Conservation (phyloP, 2,888 invertebrate genomes). For the Catocala fraxini region DNA sequence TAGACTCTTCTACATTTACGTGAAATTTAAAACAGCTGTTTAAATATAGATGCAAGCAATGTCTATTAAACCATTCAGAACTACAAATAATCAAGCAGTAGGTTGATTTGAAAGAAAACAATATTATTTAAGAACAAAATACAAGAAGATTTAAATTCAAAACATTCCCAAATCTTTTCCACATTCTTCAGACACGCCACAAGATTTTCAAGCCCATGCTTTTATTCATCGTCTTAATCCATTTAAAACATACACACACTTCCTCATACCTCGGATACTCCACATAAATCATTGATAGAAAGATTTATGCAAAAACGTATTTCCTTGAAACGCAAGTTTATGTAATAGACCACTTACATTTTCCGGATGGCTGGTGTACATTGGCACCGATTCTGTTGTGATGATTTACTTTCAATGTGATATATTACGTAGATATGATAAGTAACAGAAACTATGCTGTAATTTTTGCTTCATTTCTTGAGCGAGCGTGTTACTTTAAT, state of each 20-base stretch:
- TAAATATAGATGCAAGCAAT: too few relatives aligned
- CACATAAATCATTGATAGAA: conserved; percentile 13
- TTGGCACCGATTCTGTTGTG: conserved; percentile 31
- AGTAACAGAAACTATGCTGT: conserved; percentile 17
- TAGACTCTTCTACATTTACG: too few relatives aligned
- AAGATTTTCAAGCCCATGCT: too few relatives aligned
- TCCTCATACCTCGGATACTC: neutral
- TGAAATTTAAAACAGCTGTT: too few relatives aligned
- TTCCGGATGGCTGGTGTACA: conserved; percentile 14
- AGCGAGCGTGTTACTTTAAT: neutral
- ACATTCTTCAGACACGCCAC: too few relatives aligned
- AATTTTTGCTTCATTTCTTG: conserved; percentile 10
- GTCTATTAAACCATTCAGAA: too few relatives aligned
- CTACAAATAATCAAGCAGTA: too few relatives aligned
- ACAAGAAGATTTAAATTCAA: too few relatives aligned
- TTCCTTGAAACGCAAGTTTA: conserved; percentile 31
- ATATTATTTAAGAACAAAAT: too few relatives aligned
- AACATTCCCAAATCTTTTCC: too few relatives aligned
- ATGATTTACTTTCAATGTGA: conserved; percentile 36
- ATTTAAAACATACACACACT: neutral
- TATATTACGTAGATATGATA: conserved; percentile 23
- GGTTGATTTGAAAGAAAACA: too few relatives aligned
- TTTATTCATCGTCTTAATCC: neutral
- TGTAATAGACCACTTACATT: conserved; percentile 35
- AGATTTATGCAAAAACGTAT: conserved; percentile 26